Evolutionary conservation across 2,797 vertebrate species (phyloP).

Genomic region (Argya squamiceps): DNA sequence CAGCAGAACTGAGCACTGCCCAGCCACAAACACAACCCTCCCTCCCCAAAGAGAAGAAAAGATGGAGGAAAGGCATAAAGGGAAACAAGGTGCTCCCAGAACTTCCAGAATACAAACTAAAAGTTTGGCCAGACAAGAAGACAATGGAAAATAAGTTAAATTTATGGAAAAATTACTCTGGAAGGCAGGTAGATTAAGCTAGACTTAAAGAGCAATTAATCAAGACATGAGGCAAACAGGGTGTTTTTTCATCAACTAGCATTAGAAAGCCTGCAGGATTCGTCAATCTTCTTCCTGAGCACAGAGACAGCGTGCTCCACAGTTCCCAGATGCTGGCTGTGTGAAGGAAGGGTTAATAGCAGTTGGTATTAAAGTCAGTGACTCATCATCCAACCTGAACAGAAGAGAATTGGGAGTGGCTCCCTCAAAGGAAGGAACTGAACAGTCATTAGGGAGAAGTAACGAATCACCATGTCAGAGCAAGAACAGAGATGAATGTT

Average conservation of each 20-base stretch:
- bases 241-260: background rate
- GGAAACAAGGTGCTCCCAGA: background rate
- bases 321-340: background rate
- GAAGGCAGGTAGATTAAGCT: background rate
- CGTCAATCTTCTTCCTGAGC: background rate
- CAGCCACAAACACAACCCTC: background rate
- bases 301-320: background rate
- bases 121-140: background rate
- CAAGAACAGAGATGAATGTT: constrained; percentile 7
- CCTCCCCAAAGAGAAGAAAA: background rate
- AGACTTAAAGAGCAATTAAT: background rate
- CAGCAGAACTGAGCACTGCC: background rate
- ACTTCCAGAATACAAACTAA: background rate
- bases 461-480: constrained; percentile 3
- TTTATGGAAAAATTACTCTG: background rate
- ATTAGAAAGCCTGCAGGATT: background rate
- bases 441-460: constrained; percentile 29
- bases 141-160: background rate
- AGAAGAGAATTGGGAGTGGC: constrained; percentile 48
- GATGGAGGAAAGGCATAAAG: background rate
- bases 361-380: constrained; percentile 8
- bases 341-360: constrained; percentile 27
- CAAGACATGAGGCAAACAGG: background rate
- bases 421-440: constrained; percentile 49
- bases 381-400: constrained; percentile 44